Base-by-base conservation (phyloP, 2,888 invertebrate species). In the Amiota communis region DNA sequence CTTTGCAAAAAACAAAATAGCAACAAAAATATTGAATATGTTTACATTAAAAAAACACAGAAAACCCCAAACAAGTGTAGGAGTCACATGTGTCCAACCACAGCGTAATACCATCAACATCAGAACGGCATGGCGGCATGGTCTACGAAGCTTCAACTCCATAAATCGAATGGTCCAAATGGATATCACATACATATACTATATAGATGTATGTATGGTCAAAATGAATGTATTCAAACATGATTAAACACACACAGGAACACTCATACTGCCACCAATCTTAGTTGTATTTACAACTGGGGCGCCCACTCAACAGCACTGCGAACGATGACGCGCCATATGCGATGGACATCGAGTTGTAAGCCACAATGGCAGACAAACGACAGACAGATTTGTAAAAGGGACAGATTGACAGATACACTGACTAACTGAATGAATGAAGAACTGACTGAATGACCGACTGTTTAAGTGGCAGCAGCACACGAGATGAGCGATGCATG, bases 221-320 rank as follows among this genome's bases (percentile, higher is more conserved):
- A 51, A 4, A n/a, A 59, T 20, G 11, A 59, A 20, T 51, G 53
- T 51, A 51, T 59, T 20, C 17, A 59, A 59, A 59, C 59, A 59
- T 59, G 59, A 59, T 59, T 59, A 59, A 59, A 10, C 59, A 59
- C 59, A 20, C 59, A 20, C 59, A 59, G 36, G 36, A 36, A 36
- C 2, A 36, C 36, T 36, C 36, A 36, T 36, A 36, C 6, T 36
- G 36, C 36, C 36, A 36, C 36, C 36, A 36, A 2, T 36, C 8
- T 36, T 36, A 36, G 36, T 36, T 36, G 36, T 36, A 36, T 36
- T 59, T 20, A 20, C 59, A 59, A 59, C 59, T 59, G 72, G 70
- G 75, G 72, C 80, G 81, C 80, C 80, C 80, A 79, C 79, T 74
- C 70, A 77, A 47, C 70, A 57, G 20, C 70, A 17, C 15, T 10